These are phyloP conservation scores for Emydocephalus ijimae DNA, from an alignment of 2,113 vertebrate genomes.

Conservation along the genomic window DNA sequence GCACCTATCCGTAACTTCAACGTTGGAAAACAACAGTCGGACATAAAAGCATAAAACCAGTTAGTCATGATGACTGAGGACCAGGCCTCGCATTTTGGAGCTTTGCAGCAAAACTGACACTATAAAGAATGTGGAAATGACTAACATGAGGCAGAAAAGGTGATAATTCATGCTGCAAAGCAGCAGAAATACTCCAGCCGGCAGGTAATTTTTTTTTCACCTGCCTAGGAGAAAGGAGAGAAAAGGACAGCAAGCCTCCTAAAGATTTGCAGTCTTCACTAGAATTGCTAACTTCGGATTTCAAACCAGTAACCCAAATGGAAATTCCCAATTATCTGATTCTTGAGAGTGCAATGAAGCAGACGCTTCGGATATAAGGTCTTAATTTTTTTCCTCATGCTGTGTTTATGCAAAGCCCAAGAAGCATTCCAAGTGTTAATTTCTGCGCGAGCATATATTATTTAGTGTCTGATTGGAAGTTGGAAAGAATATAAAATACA, in stretches of 20 bases:
- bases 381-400: background rate
- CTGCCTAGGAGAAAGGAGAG: background rate
- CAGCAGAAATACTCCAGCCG: background rate
- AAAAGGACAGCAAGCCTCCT: background rate
- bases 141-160: constrained; percentile 43
- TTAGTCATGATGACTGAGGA: constrained; percentile 47
- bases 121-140: constrained; percentile 34
- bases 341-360: background rate
- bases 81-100: constrained; percentile 29
- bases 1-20: background rate
- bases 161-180: constrained; percentile 28
- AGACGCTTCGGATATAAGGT: rapidly evolving
- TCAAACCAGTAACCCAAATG: background rate
- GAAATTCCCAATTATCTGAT: background rate
- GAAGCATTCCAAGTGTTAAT: background rate
- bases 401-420: background rate
- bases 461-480: background rate
- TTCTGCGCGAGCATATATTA: background rate
- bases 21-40: constrained; percentile 45
- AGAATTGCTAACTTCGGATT: background rate
- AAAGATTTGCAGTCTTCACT: background rate
- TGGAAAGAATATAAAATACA: background rate
- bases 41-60: constrained; percentile 46
- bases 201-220: background rate
- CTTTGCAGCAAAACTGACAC: constrained; percentile 29